Conservation (phyloP, 2,888 invertebrate genomes). For the Limnephilus lunatus region DNA sequence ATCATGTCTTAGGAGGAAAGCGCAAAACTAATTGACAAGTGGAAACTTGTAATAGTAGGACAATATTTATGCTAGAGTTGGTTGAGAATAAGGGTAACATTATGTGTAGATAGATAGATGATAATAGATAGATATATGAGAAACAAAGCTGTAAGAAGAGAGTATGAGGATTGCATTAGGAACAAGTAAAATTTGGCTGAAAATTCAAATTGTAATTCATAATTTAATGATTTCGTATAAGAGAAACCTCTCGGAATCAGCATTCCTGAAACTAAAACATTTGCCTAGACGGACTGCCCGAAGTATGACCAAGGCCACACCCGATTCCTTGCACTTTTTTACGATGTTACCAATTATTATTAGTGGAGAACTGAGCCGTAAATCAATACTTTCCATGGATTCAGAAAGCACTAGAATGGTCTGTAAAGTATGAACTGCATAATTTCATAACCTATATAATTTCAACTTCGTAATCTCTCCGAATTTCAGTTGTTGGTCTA, state of each 20-base stretch:
- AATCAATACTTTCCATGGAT: not conserved
- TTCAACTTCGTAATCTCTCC: no score
- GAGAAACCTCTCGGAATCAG: not conserved
- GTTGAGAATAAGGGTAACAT: no score
- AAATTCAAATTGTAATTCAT: no score
- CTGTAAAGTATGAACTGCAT: not conserved
- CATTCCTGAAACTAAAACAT: not conserved
- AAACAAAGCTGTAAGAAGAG: no score
- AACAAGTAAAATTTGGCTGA: no score
- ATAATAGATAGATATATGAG: no score
- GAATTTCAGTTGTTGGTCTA: no score
- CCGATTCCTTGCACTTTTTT: slow-evolving; percentile 36
- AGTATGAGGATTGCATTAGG: no score
- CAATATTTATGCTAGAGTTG: no score
- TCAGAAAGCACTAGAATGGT: not conserved
- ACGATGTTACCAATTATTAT: slow-evolving; percentile 31
- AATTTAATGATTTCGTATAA: not conserved
- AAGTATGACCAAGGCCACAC: slow-evolving; percentile 37
- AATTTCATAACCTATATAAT: no score
- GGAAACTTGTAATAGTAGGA: not conserved
- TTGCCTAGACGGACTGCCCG: not conserved
- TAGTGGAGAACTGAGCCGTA: slow-evolving; percentile 26
- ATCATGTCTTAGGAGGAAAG: not conserved
- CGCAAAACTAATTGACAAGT: not conserved
- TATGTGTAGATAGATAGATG: no score